Percentiles rank a stretch among this genome's conserved stretches.
These are phyloP conservation scores for Epinephelus fuscoguttatus DNA, from an alignment of 2,113 vertebrate species.

Conservation along the genomic window DNA sequence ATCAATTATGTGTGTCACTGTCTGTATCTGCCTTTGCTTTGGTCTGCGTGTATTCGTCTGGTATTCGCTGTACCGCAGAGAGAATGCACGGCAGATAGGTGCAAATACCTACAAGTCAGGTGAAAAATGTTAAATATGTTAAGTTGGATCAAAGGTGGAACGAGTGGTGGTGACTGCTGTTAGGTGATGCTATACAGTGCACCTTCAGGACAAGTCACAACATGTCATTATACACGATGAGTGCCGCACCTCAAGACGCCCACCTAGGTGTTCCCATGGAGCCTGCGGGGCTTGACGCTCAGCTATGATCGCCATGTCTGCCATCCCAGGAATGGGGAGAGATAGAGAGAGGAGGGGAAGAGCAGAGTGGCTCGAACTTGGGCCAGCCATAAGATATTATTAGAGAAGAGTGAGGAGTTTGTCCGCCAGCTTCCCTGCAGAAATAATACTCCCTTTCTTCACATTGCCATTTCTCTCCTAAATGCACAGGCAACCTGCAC, in stretches of 20 bases:
- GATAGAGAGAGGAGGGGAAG: conserved; percentile 37
- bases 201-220: conserved; percentile 32
- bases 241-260: conserved; percentile 37
- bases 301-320: conserved; percentile 75
- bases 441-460: conserved; percentile 66
- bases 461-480: conserved; percentile 6
- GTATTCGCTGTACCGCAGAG: conserved; percentile 13
- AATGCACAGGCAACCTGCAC: conserved; percentile 38
- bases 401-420: conserved; percentile 50
- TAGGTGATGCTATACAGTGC: conserved; percentile 22
- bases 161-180: neutral
- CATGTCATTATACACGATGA: conserved; percentile 23
- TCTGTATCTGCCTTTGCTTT: conserved; percentile 3
- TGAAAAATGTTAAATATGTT: conserved; percentile 11
- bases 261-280: conserved; percentile 61
- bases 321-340: conserved; percentile 74
- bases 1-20: conserved; percentile 34
- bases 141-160: neutral
- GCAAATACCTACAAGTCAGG: conserved; percentile 7
- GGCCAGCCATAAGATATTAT: conserved; percentile 68
- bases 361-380: conserved; percentile 15
- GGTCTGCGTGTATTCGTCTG: neutral
- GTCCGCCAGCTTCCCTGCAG: conserved; percentile 48
- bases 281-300: conserved; percentile 42
- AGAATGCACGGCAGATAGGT: neutral